phyloP scores from a whole-genome alignment of 1,140 invertebrate genomes.

The fruit fly (Drosophila melanogaster) region Release_6_plus_ISO1_MT NT_033779.5:19851501-19852000 shows the following conservation, averaged over 20 bases:
- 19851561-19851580: slow-evolving; percentile 71
- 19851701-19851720: slow-evolving; percentile 71
- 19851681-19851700: slow-evolving; percentile 46
- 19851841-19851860: slow-evolving; percentile 6
- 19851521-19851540: slow-evolving; percentile 14
- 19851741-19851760: slow-evolving; percentile 62
- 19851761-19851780: slow-evolving; percentile 36
- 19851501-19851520: slow-evolving; percentile 20
- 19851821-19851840: slow-evolving; percentile 14
- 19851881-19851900: slow-evolving; percentile 3
- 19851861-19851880: slow-evolving; percentile 5
- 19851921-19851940: background rate
- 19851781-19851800: slow-evolving; percentile 8
- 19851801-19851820: background rate
- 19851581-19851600: slow-evolving; percentile 68
- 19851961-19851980: background rate
- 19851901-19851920: background rate
- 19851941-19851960: background rate
- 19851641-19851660: slow-evolving; percentile 38
- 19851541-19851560: slow-evolving; percentile 63
- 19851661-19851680: slow-evolving; percentile 34
- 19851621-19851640: slow-evolving; percentile 49
- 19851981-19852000: background rate
- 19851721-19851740: slow-evolving; percentile 68
- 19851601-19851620: slow-evolving; percentile 31